phyloP scores from a whole-genome alignment of 1,140 invertebrate species.

The Dufourea novaeangliae region DNA sequence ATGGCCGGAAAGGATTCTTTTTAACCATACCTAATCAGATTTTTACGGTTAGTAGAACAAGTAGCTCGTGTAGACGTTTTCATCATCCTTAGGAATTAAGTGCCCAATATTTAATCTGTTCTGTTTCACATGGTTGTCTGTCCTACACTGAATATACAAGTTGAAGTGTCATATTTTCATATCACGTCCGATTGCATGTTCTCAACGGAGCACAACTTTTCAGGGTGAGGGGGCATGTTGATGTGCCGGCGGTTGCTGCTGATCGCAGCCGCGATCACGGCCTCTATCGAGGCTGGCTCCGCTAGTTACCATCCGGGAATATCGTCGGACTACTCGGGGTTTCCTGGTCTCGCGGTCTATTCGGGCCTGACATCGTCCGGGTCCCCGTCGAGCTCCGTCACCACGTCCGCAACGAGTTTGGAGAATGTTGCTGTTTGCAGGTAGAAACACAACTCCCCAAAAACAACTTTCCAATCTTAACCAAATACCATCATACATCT shows the following conservation, averaged over 20 bases:
- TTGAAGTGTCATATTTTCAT: too few relatives aligned
- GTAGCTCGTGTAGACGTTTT: too few relatives aligned
- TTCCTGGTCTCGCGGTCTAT: slow-evolving; percentile 58
- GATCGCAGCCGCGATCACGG: slow-evolving; percentile 79
- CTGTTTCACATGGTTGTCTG: too few relatives aligned
- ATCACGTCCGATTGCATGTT: too few relatives aligned
- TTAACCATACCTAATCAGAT: too few relatives aligned
- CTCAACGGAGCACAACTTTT: slow-evolving; percentile 2
- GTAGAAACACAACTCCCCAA: neutral
- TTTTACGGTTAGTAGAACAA: too few relatives aligned
- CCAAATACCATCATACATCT: too few relatives aligned
- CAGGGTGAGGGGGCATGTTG: slow-evolving; percentile 77
- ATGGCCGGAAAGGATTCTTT: too few relatives aligned
- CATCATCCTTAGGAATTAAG: too few relatives aligned
- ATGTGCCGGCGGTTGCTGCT: slow-evolving; percentile 79
- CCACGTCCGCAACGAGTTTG: slow-evolving; percentile 51
- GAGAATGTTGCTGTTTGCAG: slow-evolving; percentile 45
- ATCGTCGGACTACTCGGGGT: slow-evolving; percentile 63
- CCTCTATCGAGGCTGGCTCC: slow-evolving; percentile 72
- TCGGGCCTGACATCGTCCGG: slow-evolving; percentile 64
- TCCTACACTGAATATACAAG: too few relatives aligned
- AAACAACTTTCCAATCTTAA: too few relatives aligned
- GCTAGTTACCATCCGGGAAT: slow-evolving; percentile 70
- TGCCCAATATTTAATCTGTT: too few relatives aligned
- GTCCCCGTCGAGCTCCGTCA: slow-evolving; percentile 48